Evolutionary conservation across 2,797 vertebrate species (phyloP).

Genomic region (Muraenolepis orangiensis): DNA sequence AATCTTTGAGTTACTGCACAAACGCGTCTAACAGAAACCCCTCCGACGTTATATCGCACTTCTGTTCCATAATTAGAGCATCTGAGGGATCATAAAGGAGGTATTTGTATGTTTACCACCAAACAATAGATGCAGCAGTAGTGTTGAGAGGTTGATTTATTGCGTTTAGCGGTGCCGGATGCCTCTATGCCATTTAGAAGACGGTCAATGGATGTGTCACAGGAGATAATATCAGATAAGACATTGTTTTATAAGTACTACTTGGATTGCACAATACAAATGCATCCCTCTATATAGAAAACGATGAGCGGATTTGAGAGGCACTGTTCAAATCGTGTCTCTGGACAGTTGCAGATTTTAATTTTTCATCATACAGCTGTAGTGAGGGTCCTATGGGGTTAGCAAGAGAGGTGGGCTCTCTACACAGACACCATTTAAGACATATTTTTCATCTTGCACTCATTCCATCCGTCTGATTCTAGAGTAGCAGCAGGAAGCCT

Average conservation of each 20-base stretch:
- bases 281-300: not conserved
- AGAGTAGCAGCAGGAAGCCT: conserved; percentile 37
- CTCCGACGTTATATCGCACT: not conserved
- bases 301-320: not conserved
- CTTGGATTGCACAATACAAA: not conserved
- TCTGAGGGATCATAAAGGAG: conserved; percentile 26
- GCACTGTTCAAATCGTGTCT: not conserved
- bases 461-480: conserved; percentile 34
- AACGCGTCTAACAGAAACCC: conserved; percentile 5
- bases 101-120: conserved; percentile 17
- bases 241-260: not conserved
- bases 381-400: not conserved
- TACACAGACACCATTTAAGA: not conserved
- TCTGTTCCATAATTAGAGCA: conserved; percentile 12
- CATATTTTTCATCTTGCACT: not conserved
- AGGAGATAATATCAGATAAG: not conserved
- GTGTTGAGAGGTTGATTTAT: not conserved
- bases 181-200: not conserved
- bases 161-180: not conserved
- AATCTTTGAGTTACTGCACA: not conserved
- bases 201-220: not conserved
- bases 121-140: conserved; percentile 20
- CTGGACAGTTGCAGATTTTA: not conserved
- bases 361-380: not conserved
- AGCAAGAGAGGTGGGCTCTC: not conserved